Evolutionary conservation across 2,113 vertebrate genomes (phyloP), one percentile per base, ranked within the genome.

Genomic region (Emydura subglobosa): DNA sequence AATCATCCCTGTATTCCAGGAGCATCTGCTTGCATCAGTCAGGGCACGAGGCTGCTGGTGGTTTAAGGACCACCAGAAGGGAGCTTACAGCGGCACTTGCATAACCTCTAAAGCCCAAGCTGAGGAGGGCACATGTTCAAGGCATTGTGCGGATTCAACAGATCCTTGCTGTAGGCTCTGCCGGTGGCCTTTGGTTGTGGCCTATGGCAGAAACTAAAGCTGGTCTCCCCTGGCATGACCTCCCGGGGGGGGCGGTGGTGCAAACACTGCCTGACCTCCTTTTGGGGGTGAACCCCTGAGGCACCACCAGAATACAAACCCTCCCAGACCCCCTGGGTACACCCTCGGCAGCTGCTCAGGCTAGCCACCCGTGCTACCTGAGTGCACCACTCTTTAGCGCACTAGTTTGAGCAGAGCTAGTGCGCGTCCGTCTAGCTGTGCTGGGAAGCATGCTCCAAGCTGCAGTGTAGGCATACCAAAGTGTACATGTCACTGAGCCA

Each of bases 161-260:
- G 27, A 12, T 29, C 27, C 57, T 59, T 29, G 59, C 27, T 31
- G 59, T 79, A 95, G 93, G 95, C 76, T 57, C 25, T 68, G n/a
- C 83, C 74, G 76, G 92, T 91, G 65, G 87, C 65, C 44, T 88
- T 92, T 93, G 55, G 92, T 49, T 95, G 86, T 82, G 79, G 72
- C 86, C 92, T 61, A 72, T 61, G 57, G 94, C 34, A 84, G 88
- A 97, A 96, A 96, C 91, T 89, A 91, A 94, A 97, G 87, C 49
- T 88, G 80, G 89, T 84, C 87, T 92, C 93, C 44, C 4, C 0
- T 84, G 39, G 76, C 78, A 42, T 94, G 81, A 39, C 78, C 78
- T 93, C 92, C 51, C n/a, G 83, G 53, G 65, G 88, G 87, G 9
- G 44, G 86, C 83, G 84, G 68, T 34, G 89, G 92, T 88, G 61